A percentile compares a stretch with the other conserved stretches of the same genome.
phyloP scores from a whole-genome alignment of 2,113 vertebrate genomes.

The Grallaria varia region DNA sequence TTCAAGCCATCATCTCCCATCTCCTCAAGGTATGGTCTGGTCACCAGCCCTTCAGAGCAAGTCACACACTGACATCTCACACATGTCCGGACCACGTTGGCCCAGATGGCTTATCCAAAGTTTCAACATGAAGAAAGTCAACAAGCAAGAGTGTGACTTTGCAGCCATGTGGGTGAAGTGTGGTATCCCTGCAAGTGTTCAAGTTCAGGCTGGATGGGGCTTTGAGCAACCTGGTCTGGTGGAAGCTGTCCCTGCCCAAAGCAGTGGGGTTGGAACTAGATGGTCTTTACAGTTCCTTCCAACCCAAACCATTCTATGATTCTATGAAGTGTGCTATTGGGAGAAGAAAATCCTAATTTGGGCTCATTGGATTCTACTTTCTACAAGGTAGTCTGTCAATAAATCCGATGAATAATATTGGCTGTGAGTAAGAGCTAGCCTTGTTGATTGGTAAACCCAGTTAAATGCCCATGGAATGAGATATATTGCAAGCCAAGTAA shows the following conservation, averaged over 20 bases:
- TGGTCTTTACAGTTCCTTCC: neutral
- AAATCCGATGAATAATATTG: neutral
- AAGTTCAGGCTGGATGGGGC: neutral
- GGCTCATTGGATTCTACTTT: neutral
- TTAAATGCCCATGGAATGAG: neutral
- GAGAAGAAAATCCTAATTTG: neutral
- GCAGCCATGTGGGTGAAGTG: neutral
- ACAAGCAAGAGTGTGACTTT: neutral
- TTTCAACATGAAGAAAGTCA: neutral
- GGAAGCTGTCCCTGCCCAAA: neutral
- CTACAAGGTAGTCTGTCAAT: neutral
- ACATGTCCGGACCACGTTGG: neutral
- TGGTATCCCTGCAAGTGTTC: neutral
- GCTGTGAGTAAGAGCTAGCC: neutral
- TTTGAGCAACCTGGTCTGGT: neutral
- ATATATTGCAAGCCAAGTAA: neutral
- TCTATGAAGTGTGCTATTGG: neutral
- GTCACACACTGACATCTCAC: neutral
- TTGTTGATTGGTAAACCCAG: neutral
- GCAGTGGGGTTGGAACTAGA: neutral
- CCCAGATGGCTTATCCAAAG: neutral
- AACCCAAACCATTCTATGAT: neutral
- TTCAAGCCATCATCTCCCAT: neutral
- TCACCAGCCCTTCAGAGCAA: neutral
- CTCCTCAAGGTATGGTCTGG: neutral